Evolutionary conservation across 2,888 invertebrate species (phyloP), one percentile per base, ranked within the genome.

Genomic region (Lumbricus terrestris): DNA sequence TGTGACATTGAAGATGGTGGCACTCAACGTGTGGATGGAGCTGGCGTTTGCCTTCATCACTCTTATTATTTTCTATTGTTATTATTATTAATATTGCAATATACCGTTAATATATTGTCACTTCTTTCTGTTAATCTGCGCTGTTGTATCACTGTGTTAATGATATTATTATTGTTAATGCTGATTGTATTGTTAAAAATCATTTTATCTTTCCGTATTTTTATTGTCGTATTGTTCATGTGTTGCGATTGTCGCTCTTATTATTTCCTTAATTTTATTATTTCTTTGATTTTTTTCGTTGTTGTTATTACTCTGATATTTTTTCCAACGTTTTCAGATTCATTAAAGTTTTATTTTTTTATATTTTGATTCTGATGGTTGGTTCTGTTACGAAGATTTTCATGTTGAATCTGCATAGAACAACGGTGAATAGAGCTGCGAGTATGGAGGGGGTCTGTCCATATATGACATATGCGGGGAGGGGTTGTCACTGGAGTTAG

Each of bases 151-250:
- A n/a, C 47, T 23, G n/a, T 69, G 69, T 69, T 69, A 69, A n/a
- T 69, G 69, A n/a, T n/a, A 69, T 69, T 69, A 69, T 69, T 69
- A 69, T 69, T 69, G n/a, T 69, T 69, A 69, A 69, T 69, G 69
- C n/a, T 69, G 69, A n/a, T n/a, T n/a, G 29, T 69, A 69, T 69
- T 69, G 29, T 69, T 69, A n/a, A 69, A 69, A n/a, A 6, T 69
- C 69, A 69, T 69, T 69, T 54, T 54, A 5, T 54, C 11, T 54
- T 54, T 23, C 29, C 29, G 5, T 54, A 6, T 23, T 54, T 11
- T 29, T 69, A 16, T n/a, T 69, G 20, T 23, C 23, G 20, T 47
- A 47, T 47, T 47, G 47, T 47, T 47, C 23, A 20, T 47, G 47
- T 20, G 18, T 47, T 47, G 23, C 47, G 18, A 47, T 47, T 69